Base-by-base conservation (phyloP, 2,113 vertebrate species). In the Sebastes schlegelii region DNA sequence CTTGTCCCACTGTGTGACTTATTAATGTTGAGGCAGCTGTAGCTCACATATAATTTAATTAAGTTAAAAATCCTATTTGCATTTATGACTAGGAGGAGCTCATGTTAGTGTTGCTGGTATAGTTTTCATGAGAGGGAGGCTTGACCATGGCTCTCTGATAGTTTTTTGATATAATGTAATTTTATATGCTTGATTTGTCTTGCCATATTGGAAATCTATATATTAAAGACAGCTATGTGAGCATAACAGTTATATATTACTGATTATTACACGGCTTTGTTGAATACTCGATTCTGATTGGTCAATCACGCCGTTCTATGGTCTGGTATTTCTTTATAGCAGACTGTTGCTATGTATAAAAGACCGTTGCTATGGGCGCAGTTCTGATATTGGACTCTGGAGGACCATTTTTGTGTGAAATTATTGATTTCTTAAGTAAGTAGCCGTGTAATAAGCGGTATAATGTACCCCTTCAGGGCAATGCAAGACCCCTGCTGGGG, bases 31-130 rank as follows among this genome's bases (percentile, higher is more conserved):
- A 57, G 58, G 79, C 11, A 74, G 40, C 58, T 70, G 12, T 12
- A 62, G 43, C 46, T 76, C 46, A 83, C 26, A 67, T 48, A 12
- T 42, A 6, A 48, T 80, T 58, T 46, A 51, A 5, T 57, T 14
- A 72, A 45, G 5, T 21, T 19, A 45, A 52, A 52, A 48, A 8
- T 17, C 2, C 3, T 49, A 62, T 74, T 34, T 48, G 9, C 13
- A 13, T 77, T 60, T 40, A 17, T 0, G 3, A 34, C 8, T 8
- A 3, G 9, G 21, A 63, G 54, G 21, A 63, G 54, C n/a, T 40
- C 8, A 12, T 71, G 48, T 4, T 19, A 9, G 19, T 45, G 40
- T 34, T 54, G 14, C 14, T 23, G 55, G 8, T 78, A 26, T 26
- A 19, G 42, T 21, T 60, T 67, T 48, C 43, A 45, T 26, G 40